Evolutionary conservation across 1,140 invertebrate genomes (phyloP), one percentile per base, ranked within the genome.

Genomic region (Trichonephila clavipes): DNA sequence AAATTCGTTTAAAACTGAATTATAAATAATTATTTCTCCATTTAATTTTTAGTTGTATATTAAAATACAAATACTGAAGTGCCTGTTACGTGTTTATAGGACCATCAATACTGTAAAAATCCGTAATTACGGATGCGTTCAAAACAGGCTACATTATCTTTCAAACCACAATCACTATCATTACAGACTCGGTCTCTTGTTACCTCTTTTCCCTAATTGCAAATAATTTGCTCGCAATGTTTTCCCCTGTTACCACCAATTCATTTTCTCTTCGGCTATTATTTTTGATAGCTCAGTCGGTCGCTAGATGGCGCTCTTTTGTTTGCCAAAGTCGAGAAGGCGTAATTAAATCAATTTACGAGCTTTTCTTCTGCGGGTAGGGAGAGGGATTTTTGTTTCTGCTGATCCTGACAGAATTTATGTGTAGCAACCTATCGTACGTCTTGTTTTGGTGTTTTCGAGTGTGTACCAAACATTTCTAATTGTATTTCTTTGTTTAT

Each of bases 331-430:
- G 85, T 87, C 85, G 28, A 87, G 85, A 61, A 87, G 72, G 59
- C 85, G 59, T 87, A 87, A 87, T 87, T 87, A 87, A 87, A 87
- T 87, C 85, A 87, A 87, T 87, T 87, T 87, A 62, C 59, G 85
- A 87, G 62, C 85, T 62, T 64, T 64, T 87, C 24, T 77, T 87
- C n/a, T 64, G 7, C 1, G 28, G 59, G 1, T 1, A 21, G 24
- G 44, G 62, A 28, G 28, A 16, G 8, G 34, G 28, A 64, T 87
- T 61, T 28, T 87, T 61, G 59, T 51, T 51, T 21, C 19, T 85
- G 44, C 58, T 59, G 58, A 51, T 85, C 58, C 58, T 21, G 58
- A 44, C 21, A 24, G 82, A 85, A 24, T 51, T 85, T 85, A n/a
- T 85, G 82, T 59, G 58, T 59, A 24, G 34, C 24, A 34, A 18